Base-by-base conservation (phyloP, 2,113 vertebrate species). In the Datnioides undecimradiatus region DNA sequence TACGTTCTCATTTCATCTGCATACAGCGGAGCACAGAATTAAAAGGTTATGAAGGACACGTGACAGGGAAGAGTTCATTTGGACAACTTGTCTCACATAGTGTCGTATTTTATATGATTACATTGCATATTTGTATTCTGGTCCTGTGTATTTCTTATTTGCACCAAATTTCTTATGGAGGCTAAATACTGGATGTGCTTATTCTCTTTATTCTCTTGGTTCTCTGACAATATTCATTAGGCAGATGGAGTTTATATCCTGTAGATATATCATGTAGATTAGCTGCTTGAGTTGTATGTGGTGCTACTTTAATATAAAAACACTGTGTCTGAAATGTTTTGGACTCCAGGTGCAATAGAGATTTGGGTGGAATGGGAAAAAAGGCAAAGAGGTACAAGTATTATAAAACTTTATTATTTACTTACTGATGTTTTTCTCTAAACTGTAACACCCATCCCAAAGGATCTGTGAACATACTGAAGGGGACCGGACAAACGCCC, bases 391-490 rank as follows among this genome's bases (percentile, higher is more conserved):
- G 3, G 64, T 73, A 84, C 72, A 82, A 83, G 71, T 65, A 68
- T 89, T 89, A 91, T 85, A 92, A 90, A 87, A 83, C 23, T 90
- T 91, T 93, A 93, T 93, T 93, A 14, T 81, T 77, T 59, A 29
- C 48, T 82, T 68, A 34, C 55, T 45, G 66, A 52, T 73, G 52
- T 59, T 72, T 72, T 70, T 76, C 54, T 73, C 19, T n/a, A 70
- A 82, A 80, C 23, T 57, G 16, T 51, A 87, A 73, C 79, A n/a
- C 86, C 74, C 33, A 45, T 76, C 51, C 76, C 66, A 80, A 83
- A 82, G 34, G 38, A 88, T 80, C 46, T 80, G 36, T 58, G 62
- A 86, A 55, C 57, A 55, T 38, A 49, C 27, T 33, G 21, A 67
- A 52, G 54, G 58, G 29, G 36, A 77, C 40, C 43, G 64, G 64